Base-by-base conservation (phyloP, 1,140 invertebrate genomes). In the Pachyrhynchus sulphureomaculatus region DNA sequence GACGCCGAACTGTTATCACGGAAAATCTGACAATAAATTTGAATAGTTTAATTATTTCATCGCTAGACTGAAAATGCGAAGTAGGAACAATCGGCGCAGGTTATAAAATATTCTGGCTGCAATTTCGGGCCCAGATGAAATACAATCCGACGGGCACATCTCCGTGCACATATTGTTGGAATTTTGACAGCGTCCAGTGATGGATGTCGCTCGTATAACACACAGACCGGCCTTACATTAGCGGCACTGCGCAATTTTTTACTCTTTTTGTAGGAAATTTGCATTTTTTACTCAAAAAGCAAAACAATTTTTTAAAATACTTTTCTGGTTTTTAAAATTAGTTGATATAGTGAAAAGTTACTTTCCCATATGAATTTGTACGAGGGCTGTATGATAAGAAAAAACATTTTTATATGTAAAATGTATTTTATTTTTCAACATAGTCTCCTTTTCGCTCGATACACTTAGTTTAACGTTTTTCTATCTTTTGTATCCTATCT, bases 31-130 rank as follows among this genome's bases (percentile, higher is more conserved):
- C 49, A 37, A 56, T 55, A 45, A 65, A 65, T 64, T 59, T 60
- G 49, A 59, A 64, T 49, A 65, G 63, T 65, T 65, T 60, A 56
- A 65, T 61, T 60, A 65, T 61, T 65, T 65, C 34, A 15, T 21
- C 13, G 48, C 34, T 21, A 34, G 34, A 26, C 56, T 26, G 51
- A 57, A 62, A 57, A 29, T 49, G 51, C 24, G 45, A 63, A 61
- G 53, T 49, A 59, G 45, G 44, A 52, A 65, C 64, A 57, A 65
- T 61, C 58, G 52, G 42, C 23, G 34, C 44, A 26, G 64, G 58
- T 49, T 65, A 65, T 65, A 65, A 65, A 65, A 65, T 65, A 65
- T 65, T 61, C 58, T 39, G 54, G 33, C 15, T 39, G 62, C 49
- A 59, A 64, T 59, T 64, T 59, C 55, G 44, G 47, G 29, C 45